phyloP scores from a whole-genome alignment of 2,797 vertebrate genomes.

The Pogoniulus pusillus region DNA sequence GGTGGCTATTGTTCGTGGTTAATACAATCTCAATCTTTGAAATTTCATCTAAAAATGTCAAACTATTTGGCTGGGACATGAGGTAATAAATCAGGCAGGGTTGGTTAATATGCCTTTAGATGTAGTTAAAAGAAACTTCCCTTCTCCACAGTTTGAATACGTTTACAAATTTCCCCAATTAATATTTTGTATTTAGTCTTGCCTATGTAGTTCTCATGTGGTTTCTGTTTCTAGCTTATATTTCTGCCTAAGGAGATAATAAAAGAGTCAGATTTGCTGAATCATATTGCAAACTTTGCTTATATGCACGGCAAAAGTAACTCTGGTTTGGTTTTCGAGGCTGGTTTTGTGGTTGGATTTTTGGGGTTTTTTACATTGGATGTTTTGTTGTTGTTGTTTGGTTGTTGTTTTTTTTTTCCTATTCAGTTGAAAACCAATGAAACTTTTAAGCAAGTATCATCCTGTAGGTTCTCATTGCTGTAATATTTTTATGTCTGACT shows the following conservation, averaged over 20 bases:
- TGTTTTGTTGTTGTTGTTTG: too few relatives aligned
- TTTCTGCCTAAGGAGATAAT: not conserved
- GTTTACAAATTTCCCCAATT: not conserved
- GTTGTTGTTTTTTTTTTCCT: not conserved
- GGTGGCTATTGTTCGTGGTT: not conserved
- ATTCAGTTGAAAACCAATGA: not conserved
- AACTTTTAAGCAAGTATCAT: not conserved
- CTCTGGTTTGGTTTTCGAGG: not conserved
- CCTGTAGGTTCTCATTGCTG: not conserved
- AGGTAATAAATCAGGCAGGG: not conserved
- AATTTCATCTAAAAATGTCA: not conserved
- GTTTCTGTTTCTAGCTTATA: not conserved
- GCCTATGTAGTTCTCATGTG: not conserved
- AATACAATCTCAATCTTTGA: not conserved
- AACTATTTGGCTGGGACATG: not conserved
- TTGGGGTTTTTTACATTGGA: too few relatives aligned
- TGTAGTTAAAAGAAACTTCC: not conserved
- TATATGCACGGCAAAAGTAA: rapidly evolving
- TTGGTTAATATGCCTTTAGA: not conserved
- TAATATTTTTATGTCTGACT: not conserved
- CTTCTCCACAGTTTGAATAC: not conserved
- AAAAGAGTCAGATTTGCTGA: not conserved
- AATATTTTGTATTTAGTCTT: not conserved
- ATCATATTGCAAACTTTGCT: not conserved
- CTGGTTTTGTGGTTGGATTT: not conserved